Base-by-base conservation (phyloP, 2,113 vertebrate species). In the Uria aalge region DNA sequence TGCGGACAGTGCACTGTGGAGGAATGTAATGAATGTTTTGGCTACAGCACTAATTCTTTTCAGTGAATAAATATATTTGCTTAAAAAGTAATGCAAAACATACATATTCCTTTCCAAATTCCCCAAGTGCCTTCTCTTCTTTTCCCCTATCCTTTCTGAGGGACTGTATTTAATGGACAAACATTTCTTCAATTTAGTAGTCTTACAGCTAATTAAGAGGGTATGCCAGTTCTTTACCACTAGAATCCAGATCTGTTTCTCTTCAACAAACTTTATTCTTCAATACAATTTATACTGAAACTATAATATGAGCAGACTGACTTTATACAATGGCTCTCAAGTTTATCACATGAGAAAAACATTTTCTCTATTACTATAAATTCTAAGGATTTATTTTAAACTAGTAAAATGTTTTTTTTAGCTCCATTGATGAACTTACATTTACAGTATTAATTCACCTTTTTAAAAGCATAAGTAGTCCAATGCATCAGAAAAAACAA, bases 71-170 rank as follows among this genome's bases (percentile, higher is more conserved):
- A 90, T 80, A 52, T 1, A 95, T 91, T 91, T 13, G 74, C 69
- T 60, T 86, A 40, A 75, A 66, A 82, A 90, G 56, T 95, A 92
- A 97, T 82, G 76, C 80, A 92, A 96, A 94, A 60, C 96, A 95
- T 59, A 88, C 64, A 55, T 59, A 86, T 32, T 47, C 55, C 76
- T 67, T 77, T 40, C 75, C 85, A 71, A 91, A 87, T 45, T 36
- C 55, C 69, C 85, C 57, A 23, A 91, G 73, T 68, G 89, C 60
- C 69, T 89, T 68, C 20, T 68, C 85, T 52, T 55, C 53, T 85
- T 50, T 21, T 71, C 79, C 85, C 66, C 36, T 75, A 34, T 64
- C 59, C 82, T 38, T 89, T 77, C 60, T 38, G 60, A 84, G 40
- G 79, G 69, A 34, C 64, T 92, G 50, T 5, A 8, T 50, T 78